A percentile compares a stretch with the other conserved stretches of the same genome.
Evolutionary conservation across 2,113 vertebrate species (phyloP).

Genomic region (Syrrhaptes paradoxus): DNA sequence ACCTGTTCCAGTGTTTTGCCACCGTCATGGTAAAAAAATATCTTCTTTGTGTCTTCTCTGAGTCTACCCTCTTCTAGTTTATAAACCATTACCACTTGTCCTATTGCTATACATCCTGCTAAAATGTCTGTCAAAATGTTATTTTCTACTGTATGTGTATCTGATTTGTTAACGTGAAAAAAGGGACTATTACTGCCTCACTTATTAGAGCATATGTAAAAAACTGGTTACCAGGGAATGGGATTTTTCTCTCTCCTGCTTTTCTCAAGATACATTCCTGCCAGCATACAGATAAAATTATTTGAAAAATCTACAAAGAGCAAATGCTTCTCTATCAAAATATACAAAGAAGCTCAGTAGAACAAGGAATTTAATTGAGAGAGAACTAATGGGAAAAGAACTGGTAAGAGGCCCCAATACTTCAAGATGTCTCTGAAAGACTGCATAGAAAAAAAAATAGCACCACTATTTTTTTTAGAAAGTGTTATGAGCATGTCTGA

Average conservation of each 20-base stretch:
- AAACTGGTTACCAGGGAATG: not conserved
- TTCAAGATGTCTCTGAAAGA: not conserved
- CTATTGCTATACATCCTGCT: rapidly evolving
- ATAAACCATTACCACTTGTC: not conserved
- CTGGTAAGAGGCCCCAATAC: not conserved
- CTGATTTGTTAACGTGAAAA: not conserved
- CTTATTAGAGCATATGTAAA: not conserved
- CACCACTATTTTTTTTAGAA: not conserved
- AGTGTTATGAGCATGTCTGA: not conserved
- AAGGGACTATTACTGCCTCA: not conserved
- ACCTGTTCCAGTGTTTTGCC: not conserved
- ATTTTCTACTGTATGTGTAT: not conserved
- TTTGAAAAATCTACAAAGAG: slow-evolving; percentile 1
- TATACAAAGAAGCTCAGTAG: not conserved
- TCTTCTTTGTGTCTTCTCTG: not conserved
- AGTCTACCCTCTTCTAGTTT: not conserved
- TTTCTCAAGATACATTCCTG: slow-evolving; percentile 7
- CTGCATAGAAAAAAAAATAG: not conserved
- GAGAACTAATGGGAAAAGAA: not conserved
- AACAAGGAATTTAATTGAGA: not conserved
- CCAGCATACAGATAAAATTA: slow-evolving; percentile 20
- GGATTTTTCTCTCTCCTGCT: not conserved
- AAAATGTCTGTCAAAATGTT: not conserved
- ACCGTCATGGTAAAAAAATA: not conserved
- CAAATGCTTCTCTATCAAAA: not conserved